Evolutionary conservation across 1,140 invertebrate species (phyloP).

Genomic region (Hypsibius dujardini): DNA sequence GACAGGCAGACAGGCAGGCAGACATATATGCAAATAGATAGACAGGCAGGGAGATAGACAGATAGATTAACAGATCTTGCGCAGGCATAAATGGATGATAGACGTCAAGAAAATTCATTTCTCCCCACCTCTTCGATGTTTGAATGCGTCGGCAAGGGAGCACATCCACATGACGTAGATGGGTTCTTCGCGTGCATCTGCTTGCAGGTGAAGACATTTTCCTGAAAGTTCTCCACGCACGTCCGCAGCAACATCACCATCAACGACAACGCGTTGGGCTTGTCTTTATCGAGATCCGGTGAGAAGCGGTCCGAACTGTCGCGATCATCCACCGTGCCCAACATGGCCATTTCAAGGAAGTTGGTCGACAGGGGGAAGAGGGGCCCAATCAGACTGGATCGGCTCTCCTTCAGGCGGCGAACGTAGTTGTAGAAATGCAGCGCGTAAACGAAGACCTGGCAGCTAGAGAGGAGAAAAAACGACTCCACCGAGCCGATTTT

Average conservation of each 20-base stretch:
- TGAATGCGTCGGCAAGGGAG: too few species aligned
- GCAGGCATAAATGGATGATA: too few species aligned
- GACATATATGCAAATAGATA: too few species aligned
- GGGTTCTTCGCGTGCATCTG: too few species aligned
- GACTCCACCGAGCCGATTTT: background rate
- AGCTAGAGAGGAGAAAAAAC: background rate
- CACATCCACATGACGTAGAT: too few species aligned
- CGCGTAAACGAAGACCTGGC: background rate
- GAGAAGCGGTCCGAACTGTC: slow-evolving; percentile 16
- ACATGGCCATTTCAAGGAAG: slow-evolving; percentile 8
- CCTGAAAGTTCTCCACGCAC: slow-evolving; percentile 1
- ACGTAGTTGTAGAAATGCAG: background rate
- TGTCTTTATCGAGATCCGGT: slow-evolving; percentile 12
- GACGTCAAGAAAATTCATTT: too few species aligned
- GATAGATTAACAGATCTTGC: too few species aligned
- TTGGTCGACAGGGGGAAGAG: background rate
- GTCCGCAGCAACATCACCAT: background rate
- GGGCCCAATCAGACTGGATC: background rate
- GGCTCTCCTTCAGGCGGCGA: slow-evolving; percentile 2
- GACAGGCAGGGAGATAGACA: too few species aligned
- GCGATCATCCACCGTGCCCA: background rate
- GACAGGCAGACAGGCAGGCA: too few species aligned
- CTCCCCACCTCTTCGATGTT: too few species aligned
- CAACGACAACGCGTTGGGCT: background rate
- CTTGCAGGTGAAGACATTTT: too few species aligned